Evolutionary conservation across 1,140 invertebrate genomes (phyloP).

Genomic region (Macrostomum lignano): DNA sequence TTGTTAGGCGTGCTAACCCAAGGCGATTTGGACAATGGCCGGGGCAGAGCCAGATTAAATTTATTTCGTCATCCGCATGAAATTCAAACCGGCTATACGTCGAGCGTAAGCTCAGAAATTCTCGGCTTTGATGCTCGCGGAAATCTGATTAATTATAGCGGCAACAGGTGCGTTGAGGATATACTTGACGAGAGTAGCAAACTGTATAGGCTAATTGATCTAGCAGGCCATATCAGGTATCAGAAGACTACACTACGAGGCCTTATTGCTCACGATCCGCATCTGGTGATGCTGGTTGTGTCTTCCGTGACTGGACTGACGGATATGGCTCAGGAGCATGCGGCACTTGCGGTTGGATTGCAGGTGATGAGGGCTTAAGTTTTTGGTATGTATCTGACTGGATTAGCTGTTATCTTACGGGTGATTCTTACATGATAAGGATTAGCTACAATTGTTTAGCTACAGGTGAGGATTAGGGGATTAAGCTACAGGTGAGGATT

Average conservation of each 20-base stretch:
- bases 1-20: slow-evolving; percentile 72
- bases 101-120: slow-evolving; percentile 78
- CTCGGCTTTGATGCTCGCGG: slow-evolving; percentile 44
- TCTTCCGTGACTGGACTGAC: slow-evolving; percentile 30
- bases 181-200: slow-evolving; percentile 9
- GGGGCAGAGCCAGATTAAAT: slow-evolving; percentile 66
- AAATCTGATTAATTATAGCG: slow-evolving; percentile 16
- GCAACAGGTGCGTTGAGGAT: neutral
- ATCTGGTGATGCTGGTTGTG: slow-evolving; percentile 71
- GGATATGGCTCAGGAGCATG: too few species aligned
- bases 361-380: too few species aligned
- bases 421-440: too few species aligned
- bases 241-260: slow-evolving; percentile 74
- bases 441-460: too few species aligned
- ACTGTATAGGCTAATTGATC: slow-evolving; percentile 62
- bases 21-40: slow-evolving; percentile 71
- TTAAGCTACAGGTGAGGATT: too few species aligned
- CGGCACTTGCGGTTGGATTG: too few species aligned
- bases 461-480: too few species aligned
- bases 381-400: too few species aligned
- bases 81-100: slow-evolving; percentile 72
- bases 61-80: slow-evolving; percentile 85
- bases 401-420: too few species aligned
- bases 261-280: slow-evolving; percentile 64
- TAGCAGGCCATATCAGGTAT: slow-evolving; percentile 84